A percentile compares a stretch with the other conserved stretches of the same genome.
Conservation (phyloP, 2,888 invertebrate genomes). For the Myathropa florea region DNA sequence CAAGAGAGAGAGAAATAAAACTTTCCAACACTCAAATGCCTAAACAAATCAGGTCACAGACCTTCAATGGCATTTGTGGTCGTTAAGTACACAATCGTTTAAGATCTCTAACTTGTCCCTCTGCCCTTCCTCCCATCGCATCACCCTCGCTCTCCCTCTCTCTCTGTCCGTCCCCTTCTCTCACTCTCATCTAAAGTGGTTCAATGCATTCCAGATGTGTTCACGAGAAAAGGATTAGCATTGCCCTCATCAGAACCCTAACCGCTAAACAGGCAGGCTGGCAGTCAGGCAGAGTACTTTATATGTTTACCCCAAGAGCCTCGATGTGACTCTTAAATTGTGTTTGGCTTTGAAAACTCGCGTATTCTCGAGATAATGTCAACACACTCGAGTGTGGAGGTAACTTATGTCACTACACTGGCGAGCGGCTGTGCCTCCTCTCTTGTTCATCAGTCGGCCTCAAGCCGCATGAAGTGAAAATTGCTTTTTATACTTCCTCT, state of each 20-base stretch:
- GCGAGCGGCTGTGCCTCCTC: neutral
- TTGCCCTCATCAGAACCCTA: constrained; percentile 39
- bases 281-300: constrained; percentile 10
- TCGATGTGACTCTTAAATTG: constrained; percentile 37
- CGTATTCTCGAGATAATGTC: constrained; percentile 63
- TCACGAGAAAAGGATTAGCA: constrained; percentile 63
- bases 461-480: constrained; percentile 30
- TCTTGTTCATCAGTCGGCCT: neutral
- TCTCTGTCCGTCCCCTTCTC: too few relatives aligned
- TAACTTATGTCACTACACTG: constrained; percentile 53
- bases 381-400: constrained; percentile 53
- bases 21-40: constrained; percentile 2
- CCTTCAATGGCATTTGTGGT: constrained; percentile 29
- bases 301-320: constrained; percentile 43
- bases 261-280: neutral
- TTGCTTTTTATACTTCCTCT: constrained; percentile 22
- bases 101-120: neutral
- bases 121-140: neutral
- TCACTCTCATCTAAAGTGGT: constrained; percentile 33
- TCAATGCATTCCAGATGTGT: constrained; percentile 64
- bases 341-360: constrained; percentile 59
- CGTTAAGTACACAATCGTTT: constrained; percentile 39
- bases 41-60: constrained; percentile 46
- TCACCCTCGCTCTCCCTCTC: neutral
- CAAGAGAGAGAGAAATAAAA: neutral